Evolutionary conservation across 2,888 invertebrate species (phyloP).

Genomic region (Pollenia amentaria): DNA sequence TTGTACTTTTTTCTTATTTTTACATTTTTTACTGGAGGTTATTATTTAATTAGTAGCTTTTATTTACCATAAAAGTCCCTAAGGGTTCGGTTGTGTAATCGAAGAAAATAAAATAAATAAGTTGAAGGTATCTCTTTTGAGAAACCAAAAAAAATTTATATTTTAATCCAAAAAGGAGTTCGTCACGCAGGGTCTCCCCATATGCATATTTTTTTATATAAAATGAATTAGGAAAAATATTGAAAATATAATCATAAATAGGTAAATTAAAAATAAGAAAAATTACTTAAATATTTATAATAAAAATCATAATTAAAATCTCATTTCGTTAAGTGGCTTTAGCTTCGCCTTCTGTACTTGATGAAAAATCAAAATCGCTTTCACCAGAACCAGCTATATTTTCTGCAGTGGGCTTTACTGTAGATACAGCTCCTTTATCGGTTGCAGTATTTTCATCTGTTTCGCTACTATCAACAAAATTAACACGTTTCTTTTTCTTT

Average conservation of each 20-base stretch:
- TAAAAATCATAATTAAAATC: constrained; percentile 38
- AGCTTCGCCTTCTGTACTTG: constrained; percentile 76
- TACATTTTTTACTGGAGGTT: no score
- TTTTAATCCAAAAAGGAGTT: no score
- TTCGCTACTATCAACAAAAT: constrained; percentile 84
- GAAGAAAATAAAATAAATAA: no score
- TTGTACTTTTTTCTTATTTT: no score
- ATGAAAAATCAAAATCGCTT: constrained; percentile 84
- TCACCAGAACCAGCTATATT: constrained; percentile 78
- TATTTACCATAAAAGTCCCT: background rate
- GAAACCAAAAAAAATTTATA: no score
- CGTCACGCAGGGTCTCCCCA: no score
- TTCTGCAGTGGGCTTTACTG: constrained; percentile 47
- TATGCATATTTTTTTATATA: constrained; percentile 1
- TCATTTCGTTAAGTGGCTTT: constrained; percentile 58
- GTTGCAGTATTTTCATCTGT: constrained; percentile 83
- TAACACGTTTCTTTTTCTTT: constrained; percentile 84
- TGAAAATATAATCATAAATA: no score
- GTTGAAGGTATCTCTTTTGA: no score
- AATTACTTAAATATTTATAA: constrained; percentile 27
- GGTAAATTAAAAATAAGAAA: no score
- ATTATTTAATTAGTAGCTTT: no score
- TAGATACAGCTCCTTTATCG: constrained; percentile 76
- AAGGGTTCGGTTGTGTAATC: no score
- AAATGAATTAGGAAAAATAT: constrained; percentile 27